These are phyloP conservation scores for Diadema setosum DNA, from an alignment of 35 echinoderm and acorn worm genomes.

Conservation along the genomic window DNA sequence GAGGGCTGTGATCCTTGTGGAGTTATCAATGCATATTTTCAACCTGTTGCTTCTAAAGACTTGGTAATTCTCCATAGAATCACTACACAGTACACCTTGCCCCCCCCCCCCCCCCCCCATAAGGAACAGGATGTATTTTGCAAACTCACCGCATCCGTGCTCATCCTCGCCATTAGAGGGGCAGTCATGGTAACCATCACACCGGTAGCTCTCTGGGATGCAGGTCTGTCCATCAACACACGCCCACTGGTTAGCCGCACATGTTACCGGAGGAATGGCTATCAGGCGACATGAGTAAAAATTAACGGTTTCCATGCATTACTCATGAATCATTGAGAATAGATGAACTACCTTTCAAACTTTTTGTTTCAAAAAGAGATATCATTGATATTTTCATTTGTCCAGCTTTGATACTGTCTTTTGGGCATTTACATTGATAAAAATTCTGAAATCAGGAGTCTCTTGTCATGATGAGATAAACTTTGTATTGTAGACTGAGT, in stretches of 20 bases:
- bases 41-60: too few species aligned
- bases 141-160: conserved; percentile 2
- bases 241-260: neutral
- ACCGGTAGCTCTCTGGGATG: neutral
- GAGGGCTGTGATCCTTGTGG: too few species aligned
- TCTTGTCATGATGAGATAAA: neutral
- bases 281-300: neutral
- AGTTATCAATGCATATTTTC: too few species aligned
- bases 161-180: neutral
- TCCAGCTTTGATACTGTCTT: neutral
- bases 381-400: neutral
- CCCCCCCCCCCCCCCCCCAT: too few species aligned
- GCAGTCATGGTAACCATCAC: neutral
- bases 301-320: neutral
- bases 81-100: too few species aligned
- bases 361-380: too few species aligned
- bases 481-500: neutral
- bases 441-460: neutral
- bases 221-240: neutral
- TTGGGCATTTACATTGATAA: neutral
- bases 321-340: neutral
- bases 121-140: too few species aligned
- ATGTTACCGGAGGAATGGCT: neutral
- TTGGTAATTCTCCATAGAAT: too few species aligned
- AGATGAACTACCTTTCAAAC: too few species aligned